Evolutionary conservation across 2,797 vertebrate genomes (phyloP).

Genomic region (Rhabdophis nuchalis): DNA sequence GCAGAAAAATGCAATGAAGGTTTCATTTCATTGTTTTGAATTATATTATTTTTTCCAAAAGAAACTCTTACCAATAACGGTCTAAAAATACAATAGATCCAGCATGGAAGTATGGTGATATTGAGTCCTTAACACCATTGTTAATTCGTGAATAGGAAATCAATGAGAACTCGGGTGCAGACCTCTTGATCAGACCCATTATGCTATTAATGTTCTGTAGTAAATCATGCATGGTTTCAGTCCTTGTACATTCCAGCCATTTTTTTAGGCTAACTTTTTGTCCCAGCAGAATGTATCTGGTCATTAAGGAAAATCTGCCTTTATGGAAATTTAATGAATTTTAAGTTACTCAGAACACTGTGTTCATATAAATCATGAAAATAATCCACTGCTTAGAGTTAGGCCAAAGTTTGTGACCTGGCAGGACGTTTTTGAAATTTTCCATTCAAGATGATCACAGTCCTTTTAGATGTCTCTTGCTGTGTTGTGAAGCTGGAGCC

Average conservation of each 20-base stretch:
- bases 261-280: conserved; percentile 31
- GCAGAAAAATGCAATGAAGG: conserved; percentile 13
- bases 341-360: conserved; percentile 60
- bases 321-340: conserved; percentile 51
- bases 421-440: conserved; percentile 61
- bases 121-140: not conserved
- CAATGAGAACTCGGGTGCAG: not conserved
- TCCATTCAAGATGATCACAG: conserved; percentile 64
- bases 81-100: not conserved
- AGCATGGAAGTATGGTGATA: not conserved
- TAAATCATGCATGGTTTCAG: not conserved
- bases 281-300: conserved; percentile 40
- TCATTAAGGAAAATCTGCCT: conserved; percentile 41
- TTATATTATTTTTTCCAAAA: not conserved
- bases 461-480: conserved; percentile 56
- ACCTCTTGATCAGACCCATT: not conserved
- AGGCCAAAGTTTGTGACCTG: conserved; percentile 59
- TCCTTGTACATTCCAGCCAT: conserved; percentile 5
- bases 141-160: not conserved
- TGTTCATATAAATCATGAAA: conserved; percentile 66
- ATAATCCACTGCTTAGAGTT: conserved; percentile 63
- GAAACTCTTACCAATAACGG: not conserved
- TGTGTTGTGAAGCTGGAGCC: conserved; percentile 57
- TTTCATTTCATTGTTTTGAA: not conserved
- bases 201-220: not conserved